Evolutionary conservation across 1,140 invertebrate species (phyloP), one percentile per base, ranked within the genome.

Genomic region (Patella vulgata): DNA sequence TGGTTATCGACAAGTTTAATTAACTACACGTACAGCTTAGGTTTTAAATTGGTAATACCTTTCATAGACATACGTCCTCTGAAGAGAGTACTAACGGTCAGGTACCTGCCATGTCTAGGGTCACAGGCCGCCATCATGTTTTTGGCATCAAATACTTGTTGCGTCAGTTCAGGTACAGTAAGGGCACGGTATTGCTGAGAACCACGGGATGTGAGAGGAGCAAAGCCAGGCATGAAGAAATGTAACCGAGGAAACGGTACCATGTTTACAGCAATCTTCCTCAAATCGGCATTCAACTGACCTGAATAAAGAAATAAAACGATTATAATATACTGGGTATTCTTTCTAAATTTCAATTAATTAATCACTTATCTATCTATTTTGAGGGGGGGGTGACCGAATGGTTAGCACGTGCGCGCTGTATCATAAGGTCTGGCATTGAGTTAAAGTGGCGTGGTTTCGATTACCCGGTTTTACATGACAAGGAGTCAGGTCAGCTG

Each of bases 211-310:
- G 88, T 89, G 3, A 92, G 73, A 1, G 90, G 90, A 4, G 90
- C 90, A 74, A 91, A 90, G 14, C 91, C 91, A 0, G 91, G 90
- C 87, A 92, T 91, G 76, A 93, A 92, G 85, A 93, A 93, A 74
- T 93, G 91, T 0, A 93, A 84, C 28, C 89, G 85, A 31, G 90
- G 90, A 80, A 91, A 91, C 9, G 70, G 75, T 0, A 79, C 78
- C 90, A 91, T 91, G 76, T 94, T 94, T 28, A 94, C 92, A 12
- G 91, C 91, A 42, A 94, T 81, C 83, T 94, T 95, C 9, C 92
- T 85, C 33, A 95, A 83, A 86, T 94, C 92, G 2, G 92, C 91
- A 78, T 94, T 95, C 70, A 94, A 76, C 80, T 94, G 93, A 67
- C 93, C 91, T 19, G 90, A 89, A 78, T 91, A 91, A 63, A 90